Conservation (phyloP, 2,888 invertebrate species). For the Noctua comes region DNA sequence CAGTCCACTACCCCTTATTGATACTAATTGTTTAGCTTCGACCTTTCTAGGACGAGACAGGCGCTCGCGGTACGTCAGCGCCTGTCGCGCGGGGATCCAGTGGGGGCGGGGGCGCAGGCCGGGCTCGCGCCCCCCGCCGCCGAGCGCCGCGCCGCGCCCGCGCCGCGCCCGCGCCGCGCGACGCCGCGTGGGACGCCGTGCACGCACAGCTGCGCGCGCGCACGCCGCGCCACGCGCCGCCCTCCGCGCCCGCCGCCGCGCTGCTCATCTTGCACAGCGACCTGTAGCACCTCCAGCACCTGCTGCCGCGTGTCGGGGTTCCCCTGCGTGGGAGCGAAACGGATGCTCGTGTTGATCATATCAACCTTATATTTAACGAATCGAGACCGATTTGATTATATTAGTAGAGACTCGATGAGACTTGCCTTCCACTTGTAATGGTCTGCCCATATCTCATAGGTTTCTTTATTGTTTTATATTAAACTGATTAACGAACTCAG, state of each 20-base stretch:
- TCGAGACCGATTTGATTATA: constrained; percentile 26
- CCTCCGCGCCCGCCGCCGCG: constrained; percentile 74
- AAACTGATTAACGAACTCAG: constrained; percentile 70
- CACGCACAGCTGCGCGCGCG: constrained; percentile 80
- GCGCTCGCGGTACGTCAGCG: constrained; percentile 51
- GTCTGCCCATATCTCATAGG: constrained; percentile 45
- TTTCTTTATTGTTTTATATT: constrained; percentile 57
- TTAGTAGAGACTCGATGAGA: constrained; percentile 32
- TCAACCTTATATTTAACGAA: constrained; percentile 19
- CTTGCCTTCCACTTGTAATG: constrained; percentile 35
- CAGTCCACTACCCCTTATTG: neutral
- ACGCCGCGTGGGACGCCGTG: constrained; percentile 83
- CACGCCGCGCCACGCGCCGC: constrained; percentile 65
- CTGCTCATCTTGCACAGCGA: constrained; percentile 83
- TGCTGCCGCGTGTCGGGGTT: neutral
- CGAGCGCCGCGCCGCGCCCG: constrained; percentile 26
- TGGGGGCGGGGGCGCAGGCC: neutral
- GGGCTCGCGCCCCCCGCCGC: constrained; percentile 10
- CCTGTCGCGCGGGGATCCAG: constrained; percentile 15
- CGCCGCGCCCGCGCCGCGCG: constrained; percentile 68
- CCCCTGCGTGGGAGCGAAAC: neutral
- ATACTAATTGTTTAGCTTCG: neutral
- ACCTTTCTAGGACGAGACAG: constrained; percentile 69
- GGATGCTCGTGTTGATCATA: constrained; percentile 17
- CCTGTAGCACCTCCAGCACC: constrained; percentile 67